These are phyloP conservation scores for Coptotermes formosanus DNA, from an alignment of 1,140 invertebrate genomes.

Conservation along the genomic window DNA sequence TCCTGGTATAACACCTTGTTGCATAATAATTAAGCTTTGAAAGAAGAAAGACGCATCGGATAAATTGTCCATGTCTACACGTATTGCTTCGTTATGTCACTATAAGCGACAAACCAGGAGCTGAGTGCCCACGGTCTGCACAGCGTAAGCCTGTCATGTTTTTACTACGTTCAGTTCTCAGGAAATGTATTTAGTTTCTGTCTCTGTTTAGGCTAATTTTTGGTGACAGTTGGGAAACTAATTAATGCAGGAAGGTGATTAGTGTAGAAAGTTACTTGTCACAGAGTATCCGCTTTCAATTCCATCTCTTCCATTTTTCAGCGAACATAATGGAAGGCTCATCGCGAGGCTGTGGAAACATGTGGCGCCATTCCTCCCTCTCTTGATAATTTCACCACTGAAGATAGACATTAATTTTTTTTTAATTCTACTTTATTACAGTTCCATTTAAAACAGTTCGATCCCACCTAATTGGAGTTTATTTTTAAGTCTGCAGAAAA, in stretches of 20 bases:
- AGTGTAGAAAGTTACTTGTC: not conserved
- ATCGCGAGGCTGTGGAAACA: not conserved
- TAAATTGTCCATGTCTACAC: too few species aligned
- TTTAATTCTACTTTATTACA: conserved; percentile 6
- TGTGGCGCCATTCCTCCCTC: not conserved
- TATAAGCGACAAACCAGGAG: too few species aligned
- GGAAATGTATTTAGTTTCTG: not conserved
- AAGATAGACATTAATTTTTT: not conserved
- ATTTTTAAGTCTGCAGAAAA: not conserved
- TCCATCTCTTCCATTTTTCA: not conserved
- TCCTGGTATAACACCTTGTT: too few species aligned
- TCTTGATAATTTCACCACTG: not conserved
- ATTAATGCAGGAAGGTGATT: not conserved
- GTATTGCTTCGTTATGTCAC: too few species aligned
- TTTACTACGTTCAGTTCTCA: not conserved
- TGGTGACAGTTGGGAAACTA: not conserved
- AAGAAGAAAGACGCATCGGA: too few species aligned
- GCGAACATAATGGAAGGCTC: not conserved
- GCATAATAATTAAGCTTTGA: too few species aligned
- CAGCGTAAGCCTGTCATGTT: not conserved
- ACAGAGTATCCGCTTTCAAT: not conserved
- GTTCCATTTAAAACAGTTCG: not conserved
- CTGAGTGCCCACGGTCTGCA: not conserved
- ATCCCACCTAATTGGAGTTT: not conserved
- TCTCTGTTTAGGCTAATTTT: not conserved